Evolutionary conservation across 2,888 invertebrate genomes (phyloP).

Genomic region (Esperia sulphurella): DNA sequence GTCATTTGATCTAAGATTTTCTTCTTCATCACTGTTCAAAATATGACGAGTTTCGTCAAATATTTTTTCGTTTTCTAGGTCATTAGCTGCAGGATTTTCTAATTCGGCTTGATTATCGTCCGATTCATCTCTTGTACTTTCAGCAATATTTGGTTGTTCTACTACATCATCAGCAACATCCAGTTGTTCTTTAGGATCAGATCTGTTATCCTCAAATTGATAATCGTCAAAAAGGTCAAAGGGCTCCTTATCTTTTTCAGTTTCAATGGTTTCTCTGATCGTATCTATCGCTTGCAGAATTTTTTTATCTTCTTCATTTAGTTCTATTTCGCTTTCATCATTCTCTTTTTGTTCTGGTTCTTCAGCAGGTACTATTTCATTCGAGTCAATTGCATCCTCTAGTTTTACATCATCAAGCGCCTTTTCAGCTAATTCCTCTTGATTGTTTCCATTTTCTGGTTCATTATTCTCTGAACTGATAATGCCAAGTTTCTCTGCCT

Average conservation of each 20-base stretch:
- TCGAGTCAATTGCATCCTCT: too few species aligned
- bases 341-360: not conserved
- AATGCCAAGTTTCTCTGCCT: slow-evolving; percentile 13
- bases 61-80: not conserved
- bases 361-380: not conserved
- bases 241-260: slow-evolving; percentile 6
- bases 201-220: slow-evolving; percentile 55
- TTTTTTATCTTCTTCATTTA: too few species aligned
- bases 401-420: not conserved
- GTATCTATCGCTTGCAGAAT: too few species aligned
- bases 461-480: not conserved
- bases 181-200: slow-evolving; percentile 21
- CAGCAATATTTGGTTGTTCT: slow-evolving; percentile 10
- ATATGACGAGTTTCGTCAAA: not conserved
- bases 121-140: slow-evolving; percentile 3
- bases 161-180: slow-evolving; percentile 7
- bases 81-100: not conserved
- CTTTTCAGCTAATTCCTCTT: slow-evolving; percentile 13
- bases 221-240: slow-evolving; percentile 35
- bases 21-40: not conserved
- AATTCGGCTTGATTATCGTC: slow-evolving; percentile 22
- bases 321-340: too few species aligned
- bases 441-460: slow-evolving; percentile 7
- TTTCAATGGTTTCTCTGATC: too few species aligned
- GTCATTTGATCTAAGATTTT: not conserved